Evolutionary conservation across 2,113 vertebrate genomes (phyloP).

Genomic region (Polypterus bichir): DNA sequence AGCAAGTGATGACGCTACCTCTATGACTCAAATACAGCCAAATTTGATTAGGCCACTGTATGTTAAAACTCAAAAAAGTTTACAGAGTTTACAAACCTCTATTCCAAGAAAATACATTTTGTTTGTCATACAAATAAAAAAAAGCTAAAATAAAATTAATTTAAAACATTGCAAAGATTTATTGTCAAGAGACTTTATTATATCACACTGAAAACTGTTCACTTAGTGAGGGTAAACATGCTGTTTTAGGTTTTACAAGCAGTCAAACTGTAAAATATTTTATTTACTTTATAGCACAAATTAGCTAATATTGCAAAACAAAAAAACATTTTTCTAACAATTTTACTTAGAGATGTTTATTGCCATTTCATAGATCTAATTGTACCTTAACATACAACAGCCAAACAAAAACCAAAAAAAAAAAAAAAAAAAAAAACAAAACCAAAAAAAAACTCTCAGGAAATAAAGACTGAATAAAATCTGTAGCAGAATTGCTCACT

Average conservation of each 20-base stretch:
- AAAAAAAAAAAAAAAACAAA: conserved; percentile 44
- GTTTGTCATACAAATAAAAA: too few relatives aligned
- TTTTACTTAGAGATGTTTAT: conserved; percentile 47
- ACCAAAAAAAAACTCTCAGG: conserved; percentile 57
- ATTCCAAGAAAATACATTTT: too few relatives aligned
- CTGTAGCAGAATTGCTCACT: conserved; percentile 86
- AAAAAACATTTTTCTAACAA: conserved; percentile 44
- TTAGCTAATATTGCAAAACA: conserved; percentile 37
- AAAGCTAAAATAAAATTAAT: neutral
- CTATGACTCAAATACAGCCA: too few relatives aligned
- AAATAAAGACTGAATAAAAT: conserved; percentile 94
- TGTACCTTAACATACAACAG: conserved; percentile 90
- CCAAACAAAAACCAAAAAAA: conserved; percentile 41
- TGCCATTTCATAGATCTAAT: conserved; percentile 69
- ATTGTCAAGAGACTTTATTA: conserved; percentile 21
- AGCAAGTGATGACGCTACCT: too few relatives aligned
- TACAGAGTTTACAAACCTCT: too few relatives aligned
- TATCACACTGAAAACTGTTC: conserved; percentile 12
- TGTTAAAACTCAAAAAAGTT: too few relatives aligned
- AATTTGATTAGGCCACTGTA: too few relatives aligned
- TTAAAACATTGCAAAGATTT: neutral
- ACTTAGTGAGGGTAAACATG: conserved; percentile 7
- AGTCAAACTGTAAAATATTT: conserved; percentile 13
- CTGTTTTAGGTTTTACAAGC: conserved; percentile 15
- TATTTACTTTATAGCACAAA: conserved; percentile 26